Evolutionary conservation across 1,140 invertebrate genomes (phyloP).

Genomic region (Conus ventricosus): DNA sequence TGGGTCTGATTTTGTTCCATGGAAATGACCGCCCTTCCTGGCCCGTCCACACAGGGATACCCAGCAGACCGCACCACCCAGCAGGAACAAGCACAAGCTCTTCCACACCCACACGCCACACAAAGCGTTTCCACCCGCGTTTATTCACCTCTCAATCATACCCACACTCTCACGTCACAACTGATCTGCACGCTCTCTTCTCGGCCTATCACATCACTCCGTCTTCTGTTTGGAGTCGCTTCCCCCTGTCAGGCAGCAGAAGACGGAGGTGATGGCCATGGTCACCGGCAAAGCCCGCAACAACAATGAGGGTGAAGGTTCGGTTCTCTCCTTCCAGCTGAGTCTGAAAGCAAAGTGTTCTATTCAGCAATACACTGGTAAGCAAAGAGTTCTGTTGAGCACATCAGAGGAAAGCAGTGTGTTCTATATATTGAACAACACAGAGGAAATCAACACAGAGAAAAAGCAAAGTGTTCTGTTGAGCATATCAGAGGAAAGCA

Average conservation of each 20-base stretch:
- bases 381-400: neutral
- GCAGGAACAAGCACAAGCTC: too few relatives aligned
- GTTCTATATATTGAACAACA: too few relatives aligned
- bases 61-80: too few relatives aligned
- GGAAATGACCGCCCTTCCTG: too few relatives aligned
- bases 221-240: constrained; percentile 34
- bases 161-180: too few relatives aligned
- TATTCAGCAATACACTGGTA: neutral
- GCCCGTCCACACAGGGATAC: too few relatives aligned
- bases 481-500: neutral
- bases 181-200: too few relatives aligned
- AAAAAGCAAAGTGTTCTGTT: neutral
- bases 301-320: constrained; percentile 35
- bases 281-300: constrained; percentile 31
- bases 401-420: neutral
- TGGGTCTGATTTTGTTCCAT: too few relatives aligned
- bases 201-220: neutral
- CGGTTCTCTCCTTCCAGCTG: constrained; percentile 47
- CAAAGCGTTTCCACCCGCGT: too few relatives aligned
- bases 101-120: too few relatives aligned
- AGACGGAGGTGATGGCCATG: constrained; percentile 38
- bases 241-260: constrained; percentile 34
- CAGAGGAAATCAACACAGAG: neutral
- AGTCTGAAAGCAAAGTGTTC: constrained; percentile 35
- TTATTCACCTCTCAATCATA: too few relatives aligned